A percentile compares a stretch with the other conserved stretches of the same genome.
These are phyloP conservation scores for Acronicta aceris DNA, from an alignment of 2,888 invertebrate species.

Conservation along the genomic window DNA sequence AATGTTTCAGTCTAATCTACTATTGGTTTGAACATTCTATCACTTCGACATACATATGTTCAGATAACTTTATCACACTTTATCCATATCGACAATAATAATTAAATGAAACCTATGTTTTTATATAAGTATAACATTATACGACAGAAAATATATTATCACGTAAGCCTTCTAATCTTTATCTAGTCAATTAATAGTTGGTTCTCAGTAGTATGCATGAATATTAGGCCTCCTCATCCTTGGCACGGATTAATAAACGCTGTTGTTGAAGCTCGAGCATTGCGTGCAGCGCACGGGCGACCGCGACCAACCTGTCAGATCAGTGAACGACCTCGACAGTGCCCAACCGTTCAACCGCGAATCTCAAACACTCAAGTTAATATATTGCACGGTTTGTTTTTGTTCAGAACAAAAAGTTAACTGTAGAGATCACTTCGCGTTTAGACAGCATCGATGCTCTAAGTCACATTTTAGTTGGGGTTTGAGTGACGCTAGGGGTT, in stretches of 20 bases:
- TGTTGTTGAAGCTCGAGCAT: conserved; percentile 61
- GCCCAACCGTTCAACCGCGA: conserved; percentile 68
- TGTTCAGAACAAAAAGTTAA: conserved; percentile 44
- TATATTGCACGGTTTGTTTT: conserved; percentile 65
- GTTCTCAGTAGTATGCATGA: conserved; percentile 44
- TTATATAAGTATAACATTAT: conserved; percentile 59
- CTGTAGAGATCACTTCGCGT: conserved; percentile 62
- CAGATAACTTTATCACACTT: conserved; percentile 74
- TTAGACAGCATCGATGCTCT: conserved; percentile 54
- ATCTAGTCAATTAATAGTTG: conserved; percentile 55
- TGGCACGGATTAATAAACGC: conserved; percentile 69
- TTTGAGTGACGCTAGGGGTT: conserved; percentile 66
- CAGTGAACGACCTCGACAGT: conserved; percentile 85
- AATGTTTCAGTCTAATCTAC: conserved; percentile 52
- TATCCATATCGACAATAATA: conserved; percentile 73
- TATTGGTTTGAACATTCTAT: conserved; percentile 55
- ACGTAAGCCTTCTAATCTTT: conserved; percentile 57
- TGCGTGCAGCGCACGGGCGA: conserved; percentile 65
- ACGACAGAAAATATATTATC: conserved; percentile 59
- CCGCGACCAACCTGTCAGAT: conserved; percentile 80
- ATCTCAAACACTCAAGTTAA: conserved; percentile 70
- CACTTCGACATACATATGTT: conserved; percentile 65
- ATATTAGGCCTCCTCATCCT: conserved; percentile 69
- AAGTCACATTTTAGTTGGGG: conserved; percentile 75
- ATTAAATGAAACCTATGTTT: conserved; percentile 69